A percentile compares a stretch with the other conserved stretches of the same genome.
Evolutionary conservation across 2,113 vertebrate genomes (phyloP).

Genomic region (Eudorcas thomsonii): DNA sequence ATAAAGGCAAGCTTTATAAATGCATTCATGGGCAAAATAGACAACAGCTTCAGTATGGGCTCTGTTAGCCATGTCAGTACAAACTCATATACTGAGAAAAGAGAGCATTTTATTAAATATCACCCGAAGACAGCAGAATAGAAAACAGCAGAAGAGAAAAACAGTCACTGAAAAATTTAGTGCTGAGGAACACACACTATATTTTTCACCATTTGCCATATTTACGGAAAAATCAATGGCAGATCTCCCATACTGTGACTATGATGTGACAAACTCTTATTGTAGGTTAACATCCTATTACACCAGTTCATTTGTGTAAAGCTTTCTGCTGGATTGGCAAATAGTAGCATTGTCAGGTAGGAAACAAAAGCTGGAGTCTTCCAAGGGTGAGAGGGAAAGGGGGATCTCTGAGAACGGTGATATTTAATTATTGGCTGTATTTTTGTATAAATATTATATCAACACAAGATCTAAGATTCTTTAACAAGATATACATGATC

Average conservation of each 20-base stretch:
- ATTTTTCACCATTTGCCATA: conserved; percentile 76
- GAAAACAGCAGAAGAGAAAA: conserved; percentile 78
- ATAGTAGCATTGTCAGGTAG: conserved; percentile 62
- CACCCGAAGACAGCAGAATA: conserved; percentile 76
- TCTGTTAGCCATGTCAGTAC: not conserved
- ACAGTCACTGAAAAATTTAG: conserved; percentile 77
- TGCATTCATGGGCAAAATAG: not conserved
- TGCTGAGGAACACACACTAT: conserved; percentile 70
- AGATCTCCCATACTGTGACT: conserved; percentile 73
- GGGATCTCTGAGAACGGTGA: not conserved
- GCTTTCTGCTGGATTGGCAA: conserved; percentile 80
- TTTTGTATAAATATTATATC: not conserved
- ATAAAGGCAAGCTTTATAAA: not conserved
- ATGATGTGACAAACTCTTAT: conserved; percentile 80
- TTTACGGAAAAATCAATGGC: conserved; percentile 85
- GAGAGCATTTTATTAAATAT: conserved; percentile 78
- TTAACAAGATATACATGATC: not conserved
- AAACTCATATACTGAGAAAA: conserved; percentile 24
- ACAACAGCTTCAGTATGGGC: not conserved
- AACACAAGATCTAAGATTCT: not conserved
- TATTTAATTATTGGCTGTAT: not conserved
- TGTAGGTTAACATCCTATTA: conserved; percentile 77
- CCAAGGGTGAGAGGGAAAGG: not conserved
- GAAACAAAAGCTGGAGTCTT: conserved; percentile 51
- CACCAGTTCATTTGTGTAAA: conserved; percentile 80